These are phyloP conservation scores for Hipparchia sbordonii DNA, from an alignment of 2,888 invertebrate species.

Conservation along the genomic window DNA sequence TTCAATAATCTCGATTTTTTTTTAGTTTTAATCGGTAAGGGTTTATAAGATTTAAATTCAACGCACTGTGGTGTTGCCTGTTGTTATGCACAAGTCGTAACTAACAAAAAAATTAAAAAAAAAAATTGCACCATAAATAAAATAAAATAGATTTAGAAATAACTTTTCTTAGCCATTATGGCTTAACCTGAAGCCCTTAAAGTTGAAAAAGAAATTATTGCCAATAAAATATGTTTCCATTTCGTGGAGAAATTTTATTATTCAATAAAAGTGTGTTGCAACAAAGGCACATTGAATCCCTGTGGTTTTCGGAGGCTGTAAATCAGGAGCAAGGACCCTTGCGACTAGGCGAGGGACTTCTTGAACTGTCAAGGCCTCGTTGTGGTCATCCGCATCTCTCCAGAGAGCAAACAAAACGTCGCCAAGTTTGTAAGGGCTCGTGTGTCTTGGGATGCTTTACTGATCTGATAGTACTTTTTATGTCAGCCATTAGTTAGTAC, in stretches of 20 bases:
- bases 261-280: slow-evolving; percentile 77
- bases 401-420: slow-evolving; percentile 54
- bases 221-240: slow-evolving; percentile 73
- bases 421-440: slow-evolving; percentile 7
- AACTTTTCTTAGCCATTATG: slow-evolving; percentile 46
- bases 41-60: no score
- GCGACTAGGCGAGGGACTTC: slow-evolving; percentile 64
- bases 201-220: slow-evolving; percentile 72
- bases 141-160: slow-evolving; percentile 22
- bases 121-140: slow-evolving; percentile 10
- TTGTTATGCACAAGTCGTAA: background rate
- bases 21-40: no score
- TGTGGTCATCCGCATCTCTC: slow-evolving; percentile 69
- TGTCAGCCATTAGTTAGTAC: no score
- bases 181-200: slow-evolving; percentile 46
- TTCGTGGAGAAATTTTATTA: slow-evolving; percentile 79
- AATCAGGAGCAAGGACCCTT: slow-evolving; percentile 78
- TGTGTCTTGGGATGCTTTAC: background rate
- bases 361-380: slow-evolving; percentile 76
- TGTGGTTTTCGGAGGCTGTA: slow-evolving; percentile 76
- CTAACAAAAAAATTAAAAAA: background rate
- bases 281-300: slow-evolving; percentile 79
- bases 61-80: no score
- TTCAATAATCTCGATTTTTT: no score
- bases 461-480: background rate